Evolutionary conservation across 2,888 invertebrate genomes (phyloP), one percentile per base, ranked within the genome.

Genomic region (Periphyllus acericola): DNA sequence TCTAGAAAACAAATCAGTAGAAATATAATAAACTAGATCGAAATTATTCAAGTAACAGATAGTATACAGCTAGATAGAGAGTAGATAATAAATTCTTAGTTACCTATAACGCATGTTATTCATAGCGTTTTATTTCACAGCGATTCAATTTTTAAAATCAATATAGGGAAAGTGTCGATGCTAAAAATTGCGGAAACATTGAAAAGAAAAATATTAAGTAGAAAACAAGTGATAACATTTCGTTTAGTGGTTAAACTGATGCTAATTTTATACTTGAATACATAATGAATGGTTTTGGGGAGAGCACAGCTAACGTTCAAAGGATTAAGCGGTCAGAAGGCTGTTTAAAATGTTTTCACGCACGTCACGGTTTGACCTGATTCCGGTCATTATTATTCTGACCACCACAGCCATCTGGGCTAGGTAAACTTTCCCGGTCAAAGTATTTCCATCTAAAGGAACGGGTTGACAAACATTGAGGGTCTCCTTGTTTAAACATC

Each of bases 361-460:
- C 86, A 86, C 86, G 86, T 86, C 86, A 86, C 86, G 86, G 55
- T 34, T 46, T 60, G 86, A 86, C 79, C 86, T 21, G 72, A 29
- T 86, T 55, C 29, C 3, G 36, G 74, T 81, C 80, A 87, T 87
- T 87, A 81, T 87, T 87, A 87, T 87, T 87, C 87, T 74, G 80
- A 74, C 80, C 80, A 40, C 60, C 46, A 25, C 25, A 46, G 25
- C 80, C 80, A 80, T 72, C 60, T 80, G 80, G 76, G 79, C 55
- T 40, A 80, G 78, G 79, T 80, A 80, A 74, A 79, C 80, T 52
- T 80, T 86, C 29, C 36, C 71, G 68, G 46, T 17, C 72, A 25
- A 83, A 80, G 80, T 52, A 72, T 86, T 85, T 79, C 79, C 80
- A 32, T 80, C 29, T 8, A 32, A 74, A 72, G 60, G 74, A 81